Base-by-base conservation (phyloP, 2,797 vertebrate species). In the Natrix natrix region DNA sequence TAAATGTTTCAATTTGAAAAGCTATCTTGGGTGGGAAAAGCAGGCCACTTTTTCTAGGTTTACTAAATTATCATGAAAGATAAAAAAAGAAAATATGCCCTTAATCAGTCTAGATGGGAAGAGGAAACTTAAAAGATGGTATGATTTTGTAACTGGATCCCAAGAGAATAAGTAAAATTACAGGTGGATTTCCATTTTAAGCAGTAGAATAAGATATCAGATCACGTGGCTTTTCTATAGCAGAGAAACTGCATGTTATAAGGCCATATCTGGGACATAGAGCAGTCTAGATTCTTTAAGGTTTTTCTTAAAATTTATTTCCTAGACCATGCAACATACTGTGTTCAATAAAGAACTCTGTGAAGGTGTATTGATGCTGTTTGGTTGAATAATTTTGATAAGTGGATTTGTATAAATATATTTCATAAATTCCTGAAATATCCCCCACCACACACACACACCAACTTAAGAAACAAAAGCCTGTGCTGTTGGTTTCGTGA, bases 401-500 rank as follows among this genome's bases (percentile, higher is more conserved):
- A 74, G 59, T 54, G 24, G 14, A 63, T 86, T 89, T 55, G 59
- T 94, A 88, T 48, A 92, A 57, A 94, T 43, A 93, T n/a, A 89
- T 7, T 56, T 55, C 37, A 91, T n/a, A 74, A 92, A 95, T 93
- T 93, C 69, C 57, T 91, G 91, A 90, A 92, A 86, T 92, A 87
- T 92, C 94, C 92, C 90, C n/a, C 69, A 6, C 32, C n/a, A 1
- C 5, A 5, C 48, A 0, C 56, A 55, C 54, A 66, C 5, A 6
- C 16, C 11, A 59, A 63, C 88, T 95, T 96, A 90, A 92, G 92
- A 63, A 94, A 92, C 22, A 59, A 17, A 90, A 83, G 93, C 93
- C 93, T 95, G 57, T 91, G 94, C 93, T 66, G 11, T 4, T 91
- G 90, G 83, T 95, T 95, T 94, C 86, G 91, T 95, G 94, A 95